Conservation (phyloP, 23 tunicate genomes). For the Corella eumyota region DNA sequence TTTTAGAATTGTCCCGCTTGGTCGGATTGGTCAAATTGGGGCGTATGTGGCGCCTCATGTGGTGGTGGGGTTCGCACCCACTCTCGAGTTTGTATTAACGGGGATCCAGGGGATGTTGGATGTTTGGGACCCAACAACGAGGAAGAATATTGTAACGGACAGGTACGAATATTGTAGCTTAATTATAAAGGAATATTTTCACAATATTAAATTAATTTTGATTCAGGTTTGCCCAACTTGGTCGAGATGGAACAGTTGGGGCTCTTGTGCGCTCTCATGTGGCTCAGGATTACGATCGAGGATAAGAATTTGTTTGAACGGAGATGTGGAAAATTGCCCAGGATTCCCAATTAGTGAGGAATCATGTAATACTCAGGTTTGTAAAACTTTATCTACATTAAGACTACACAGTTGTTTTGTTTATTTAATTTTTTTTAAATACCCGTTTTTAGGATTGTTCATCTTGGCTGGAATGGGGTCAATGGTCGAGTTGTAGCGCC, state of each 20-base stretch:
- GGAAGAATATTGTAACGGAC: too few species aligned
- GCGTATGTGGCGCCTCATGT: slow-evolving; percentile 22
- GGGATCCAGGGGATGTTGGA: slow-evolving; percentile 9
- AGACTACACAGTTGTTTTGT: too few species aligned
- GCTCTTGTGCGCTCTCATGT: slow-evolving; percentile 25
- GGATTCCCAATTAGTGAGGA: not conserved
- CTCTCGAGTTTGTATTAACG: slow-evolving; percentile 21
- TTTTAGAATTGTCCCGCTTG: slow-evolving; percentile 31
- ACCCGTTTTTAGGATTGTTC: slow-evolving; percentile 46
- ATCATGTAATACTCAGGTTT: too few species aligned
- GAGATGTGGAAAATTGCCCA: slow-evolving; percentile 20
- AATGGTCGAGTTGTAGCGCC: slow-evolving; percentile 27
- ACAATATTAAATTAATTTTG: slow-evolving; percentile 1
- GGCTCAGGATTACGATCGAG: slow-evolving; percentile 28
- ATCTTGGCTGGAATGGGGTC: slow-evolving; percentile 50
- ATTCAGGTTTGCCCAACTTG: slow-evolving; percentile 41
- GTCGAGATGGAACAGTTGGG: slow-evolving; percentile 19
- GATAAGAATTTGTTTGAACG: slow-evolving; percentile 11
- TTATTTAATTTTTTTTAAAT: too few species aligned
- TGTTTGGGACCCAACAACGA: too few species aligned
- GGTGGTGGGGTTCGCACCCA: slow-evolving; percentile 21
- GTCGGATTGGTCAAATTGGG: slow-evolving; percentile 24
- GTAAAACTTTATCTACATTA: too few species aligned
- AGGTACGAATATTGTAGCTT: too few species aligned
- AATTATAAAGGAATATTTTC: not conserved